Conservation (phyloP, 2,888 invertebrate species). For the Stenodera caucasica region DNA sequence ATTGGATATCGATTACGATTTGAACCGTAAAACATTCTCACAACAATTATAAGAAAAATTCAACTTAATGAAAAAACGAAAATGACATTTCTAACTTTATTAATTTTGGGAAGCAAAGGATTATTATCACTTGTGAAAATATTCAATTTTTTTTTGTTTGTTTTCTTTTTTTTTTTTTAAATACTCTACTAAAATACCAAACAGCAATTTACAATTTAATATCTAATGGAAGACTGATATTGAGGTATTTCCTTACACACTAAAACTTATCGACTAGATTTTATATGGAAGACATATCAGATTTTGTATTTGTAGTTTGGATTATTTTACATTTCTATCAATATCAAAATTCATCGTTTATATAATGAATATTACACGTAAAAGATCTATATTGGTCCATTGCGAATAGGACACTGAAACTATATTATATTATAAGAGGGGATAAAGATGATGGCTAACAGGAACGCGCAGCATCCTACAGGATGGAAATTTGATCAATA, state of each 20-base stretch:
- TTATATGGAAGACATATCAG: conserved; percentile 59
- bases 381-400: conserved; percentile 17
- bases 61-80: too few relatives aligned
- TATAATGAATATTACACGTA: conserved; percentile 14
- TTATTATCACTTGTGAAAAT: conserved; percentile 23
- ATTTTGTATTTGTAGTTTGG: conserved; percentile 50
- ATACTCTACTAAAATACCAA: neutral
- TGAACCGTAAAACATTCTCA: conserved; percentile 29
- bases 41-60: too few relatives aligned
- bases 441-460: conserved; percentile 28
- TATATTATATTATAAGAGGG: conserved; percentile 1
- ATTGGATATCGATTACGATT: conserved; percentile 53
- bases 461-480: conserved; percentile 47
- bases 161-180: neutral
- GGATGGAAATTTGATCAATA: conserved; percentile 20
- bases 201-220: conserved; percentile 1
- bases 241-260: conserved; percentile 12
- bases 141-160: neutral
- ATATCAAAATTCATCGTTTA: conserved; percentile 2
- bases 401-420: conserved; percentile 10
- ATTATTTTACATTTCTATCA: conserved; percentile 34
- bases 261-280: conserved; percentile 16
- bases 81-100: neutral
- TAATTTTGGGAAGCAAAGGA: conserved; percentile 24
- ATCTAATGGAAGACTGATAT: conserved; percentile 9